Conservation (phyloP, 2,113 vertebrate species). For the Petroica traversi region DNA sequence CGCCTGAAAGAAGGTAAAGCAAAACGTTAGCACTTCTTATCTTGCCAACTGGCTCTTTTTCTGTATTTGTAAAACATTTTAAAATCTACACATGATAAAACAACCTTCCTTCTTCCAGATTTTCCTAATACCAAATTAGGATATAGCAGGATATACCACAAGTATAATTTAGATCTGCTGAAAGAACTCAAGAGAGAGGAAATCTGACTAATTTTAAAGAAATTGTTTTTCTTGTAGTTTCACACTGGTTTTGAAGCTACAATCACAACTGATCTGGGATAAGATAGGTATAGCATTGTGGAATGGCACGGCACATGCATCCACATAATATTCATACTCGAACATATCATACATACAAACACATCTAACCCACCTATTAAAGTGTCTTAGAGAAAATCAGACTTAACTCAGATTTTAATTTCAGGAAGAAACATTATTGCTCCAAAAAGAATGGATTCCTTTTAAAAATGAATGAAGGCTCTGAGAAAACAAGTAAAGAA, state of each 20-base stretch:
- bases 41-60: background rate
- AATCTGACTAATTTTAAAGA: background rate
- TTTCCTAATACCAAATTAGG: background rate
- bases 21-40: constrained; percentile 46
- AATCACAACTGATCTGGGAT: background rate
- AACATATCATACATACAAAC: background rate
- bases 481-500: background rate
- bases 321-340: background rate
- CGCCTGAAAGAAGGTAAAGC: constrained; percentile 77
- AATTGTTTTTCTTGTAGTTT: background rate
- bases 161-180: background rate
- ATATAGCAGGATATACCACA: background rate
- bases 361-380: background rate
- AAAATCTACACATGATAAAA: background rate
- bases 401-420: background rate
- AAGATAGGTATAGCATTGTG: rapidly evolving
- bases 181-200: background rate
- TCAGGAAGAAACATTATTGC: background rate
- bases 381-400: background rate
- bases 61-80: background rate
- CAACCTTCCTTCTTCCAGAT: background rate
- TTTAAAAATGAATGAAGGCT: background rate
- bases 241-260: background rate
- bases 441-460: background rate
- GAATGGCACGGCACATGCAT: background rate